Evolutionary conservation across 2,888 invertebrate genomes (phyloP), one percentile per base, ranked within the genome.

Genomic region (Idaea biselata): DNA sequence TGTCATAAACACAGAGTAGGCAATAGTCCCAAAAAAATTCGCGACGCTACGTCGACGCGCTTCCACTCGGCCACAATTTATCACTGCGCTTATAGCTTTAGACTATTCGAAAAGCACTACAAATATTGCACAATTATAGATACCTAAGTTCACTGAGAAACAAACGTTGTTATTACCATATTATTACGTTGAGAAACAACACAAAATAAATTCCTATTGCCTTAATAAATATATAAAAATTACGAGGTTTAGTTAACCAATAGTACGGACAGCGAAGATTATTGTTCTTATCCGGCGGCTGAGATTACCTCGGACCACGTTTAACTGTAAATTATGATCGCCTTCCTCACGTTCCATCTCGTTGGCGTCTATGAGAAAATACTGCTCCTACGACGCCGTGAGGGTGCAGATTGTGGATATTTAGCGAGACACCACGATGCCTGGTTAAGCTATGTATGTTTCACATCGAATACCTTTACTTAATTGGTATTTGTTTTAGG

Each of bases 241-340:
- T 80, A 83, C 81, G 80, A 79, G 78, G 78, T 80, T 79, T 75
- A 75, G 58, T 55, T 60, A 60, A 33, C 76, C 78, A 77, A 81
- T 78, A 79, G 77, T 84, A 82, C 79, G 85, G 84, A 83, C 84
- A 84, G 68, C 78, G 71, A 79, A 87, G 90, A 89, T 91, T 90
- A 90, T 84, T 80, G 83, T 79, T 77, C 78, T 71, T 83, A 85
- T 84, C 85, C 82, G 78, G 79, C 81, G 73, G 68, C 78, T 78
- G 81, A 88, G 90, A 91, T 91, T 91, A 90, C 89, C 83, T 81
- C 80, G 76, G 79, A 83, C 84, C 78, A 76, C 83, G 83, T 80
- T 84, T 91, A 89, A 92, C 85, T 80, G 85, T 88, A 85, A 92
- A 86, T 91, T 91, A 92, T 89, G 89, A 87, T 83, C 82, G 88